Base-by-base conservation (phyloP, 1,140 invertebrate species). In the Zaprionus capensis region DNA sequence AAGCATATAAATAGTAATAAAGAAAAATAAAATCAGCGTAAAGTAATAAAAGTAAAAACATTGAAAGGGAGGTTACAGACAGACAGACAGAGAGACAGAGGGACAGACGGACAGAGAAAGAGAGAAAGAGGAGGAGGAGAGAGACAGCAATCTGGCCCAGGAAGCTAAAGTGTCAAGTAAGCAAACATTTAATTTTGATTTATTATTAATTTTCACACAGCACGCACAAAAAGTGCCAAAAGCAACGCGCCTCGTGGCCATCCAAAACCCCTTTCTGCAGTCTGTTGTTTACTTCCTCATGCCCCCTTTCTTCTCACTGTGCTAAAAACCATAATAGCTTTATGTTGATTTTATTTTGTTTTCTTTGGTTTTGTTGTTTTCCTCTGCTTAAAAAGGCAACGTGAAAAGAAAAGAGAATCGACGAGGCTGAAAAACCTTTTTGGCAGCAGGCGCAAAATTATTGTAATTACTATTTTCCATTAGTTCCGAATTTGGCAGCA, bases 391-490 rank as follows among this genome's bases (percentile, higher is more conserved):
- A 17, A 63, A 56, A 15, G 14, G 34, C 57, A 36, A 38, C 41
- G 26, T 56, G 22, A 55, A 69, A 62, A 31, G 31, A 59, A 36
- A 64, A 71, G 2, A 26, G 58, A 66, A 63, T 38, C 64, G 64
- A 76, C 34, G 61, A 53, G 34, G 20, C 36, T 24, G 31, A 59
- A 68, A 68, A 61, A 46, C 53, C 53, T 51, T 56, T 44, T 67
- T 58, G 34, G 28, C 62, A 57, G 58, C 70, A 36, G 56, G 34
- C 64, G 17, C 14, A 49, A 85, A 84, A 88, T 85, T 68, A 90
- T 87, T 87, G 84, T 87, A 88, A 87, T 87, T 87, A 84, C 85
- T 87, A 81, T 88, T 87, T 86, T 87, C 84, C 84, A 88, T 87
- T 87, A 87, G 81, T 80, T 74, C 44, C 26, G 71, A 80, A 78